Evolutionary conservation across 2,113 vertebrate genomes (phyloP).

Genomic region (Coreoperca whiteheadi): DNA sequence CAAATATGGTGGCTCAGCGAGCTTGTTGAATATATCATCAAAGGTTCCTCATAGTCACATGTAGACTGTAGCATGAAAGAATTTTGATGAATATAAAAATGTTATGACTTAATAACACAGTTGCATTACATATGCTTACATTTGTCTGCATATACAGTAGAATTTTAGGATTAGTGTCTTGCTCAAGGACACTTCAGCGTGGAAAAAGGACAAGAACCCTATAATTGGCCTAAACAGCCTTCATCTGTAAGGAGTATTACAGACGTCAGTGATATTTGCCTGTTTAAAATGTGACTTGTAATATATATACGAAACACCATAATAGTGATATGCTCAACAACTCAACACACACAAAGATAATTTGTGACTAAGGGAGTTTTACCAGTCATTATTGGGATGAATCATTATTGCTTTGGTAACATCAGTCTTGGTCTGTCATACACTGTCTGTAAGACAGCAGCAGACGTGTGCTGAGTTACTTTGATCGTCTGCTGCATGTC

Average conservation of each 20-base stretch:
- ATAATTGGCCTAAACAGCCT: background rate
- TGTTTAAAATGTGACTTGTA: background rate
- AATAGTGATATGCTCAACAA: background rate
- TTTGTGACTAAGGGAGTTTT: background rate
- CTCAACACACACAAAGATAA: background rate
- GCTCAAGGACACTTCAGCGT: too few species aligned
- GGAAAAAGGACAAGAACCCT: too few species aligned
- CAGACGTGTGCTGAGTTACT: background rate
- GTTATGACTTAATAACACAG: too few species aligned
- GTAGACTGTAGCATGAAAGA: background rate
- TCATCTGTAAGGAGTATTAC: too few species aligned
- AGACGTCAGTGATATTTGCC: background rate
- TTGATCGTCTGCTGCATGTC: background rate
- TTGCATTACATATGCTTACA: too few species aligned
- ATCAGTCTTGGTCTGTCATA: background rate
- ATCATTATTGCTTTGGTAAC: background rate
- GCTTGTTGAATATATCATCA: background rate
- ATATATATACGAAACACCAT: background rate
- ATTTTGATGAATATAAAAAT: too few species aligned
- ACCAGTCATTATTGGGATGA: background rate
- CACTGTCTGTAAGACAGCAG: slow-evolving; percentile 1
- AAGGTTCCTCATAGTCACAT: background rate
- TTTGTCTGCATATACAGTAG: too few species aligned
- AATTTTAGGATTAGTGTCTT: too few species aligned
- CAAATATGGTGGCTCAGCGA: background rate